These are phyloP conservation scores for Volucella zonaria DNA, from an alignment of 2,888 invertebrate genomes.

Conservation along the genomic window DNA sequence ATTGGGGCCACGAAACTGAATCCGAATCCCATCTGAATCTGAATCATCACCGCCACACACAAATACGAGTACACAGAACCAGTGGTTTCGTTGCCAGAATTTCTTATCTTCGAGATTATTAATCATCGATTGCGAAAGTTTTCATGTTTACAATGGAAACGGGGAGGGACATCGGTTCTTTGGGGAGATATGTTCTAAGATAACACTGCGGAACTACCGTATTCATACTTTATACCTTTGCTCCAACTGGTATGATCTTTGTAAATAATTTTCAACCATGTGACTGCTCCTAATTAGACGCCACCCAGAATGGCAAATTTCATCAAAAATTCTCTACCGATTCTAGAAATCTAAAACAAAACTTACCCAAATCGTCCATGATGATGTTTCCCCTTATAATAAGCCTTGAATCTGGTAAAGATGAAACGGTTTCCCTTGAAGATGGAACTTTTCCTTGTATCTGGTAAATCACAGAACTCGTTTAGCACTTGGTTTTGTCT, in stretches of 20 bases:
- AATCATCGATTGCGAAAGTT: conserved; percentile 40
- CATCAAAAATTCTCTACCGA: background rate
- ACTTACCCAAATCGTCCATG: conserved; percentile 71
- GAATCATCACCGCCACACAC: conserved; percentile 33
- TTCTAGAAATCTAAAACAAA: background rate
- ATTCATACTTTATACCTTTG: background rate
- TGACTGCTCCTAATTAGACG: background rate
- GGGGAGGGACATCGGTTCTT: background rate
- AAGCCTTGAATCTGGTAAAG: background rate
- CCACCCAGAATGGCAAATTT: conserved; percentile 9
- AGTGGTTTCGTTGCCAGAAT: conserved; percentile 1
- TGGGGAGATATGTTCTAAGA: too few species aligned
- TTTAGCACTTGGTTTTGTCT: conserved; percentile 43
- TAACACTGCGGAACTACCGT: background rate
- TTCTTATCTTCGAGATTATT: conserved; percentile 50
- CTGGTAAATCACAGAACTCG: conserved; percentile 62
- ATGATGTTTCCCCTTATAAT: conserved; percentile 1
- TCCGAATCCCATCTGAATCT: conserved; percentile 31
- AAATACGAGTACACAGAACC: too few species aligned
- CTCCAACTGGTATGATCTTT: background rate
- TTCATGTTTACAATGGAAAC: conserved; percentile 13
- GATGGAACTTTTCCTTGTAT: conserved; percentile 4
- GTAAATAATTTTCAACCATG: background rate
- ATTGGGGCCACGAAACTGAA: background rate
- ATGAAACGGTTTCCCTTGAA: background rate